Evolutionary conservation across 2,113 vertebrate species (phyloP), one percentile per base, ranked within the genome.

Genomic region (Python bivittatus): DNA sequence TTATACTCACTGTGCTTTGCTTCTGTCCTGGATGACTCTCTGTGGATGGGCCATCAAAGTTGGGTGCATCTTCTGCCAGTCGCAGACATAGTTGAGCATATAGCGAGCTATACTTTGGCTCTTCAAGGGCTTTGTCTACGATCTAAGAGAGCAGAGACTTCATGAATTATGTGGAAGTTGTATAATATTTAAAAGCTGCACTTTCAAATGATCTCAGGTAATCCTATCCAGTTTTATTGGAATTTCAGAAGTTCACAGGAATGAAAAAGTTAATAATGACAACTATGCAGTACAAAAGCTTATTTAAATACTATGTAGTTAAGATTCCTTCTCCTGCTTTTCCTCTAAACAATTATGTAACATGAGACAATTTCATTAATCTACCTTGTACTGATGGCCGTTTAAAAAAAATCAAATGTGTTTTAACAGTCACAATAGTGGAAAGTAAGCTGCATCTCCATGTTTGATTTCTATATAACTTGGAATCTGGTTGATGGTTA

Each of bases 81-180:
- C 99, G 99, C 99, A 99, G 99, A 99, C 99, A 99, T 99, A 99
- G 99, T 98, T 99, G 99, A 98, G 99, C 99, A 98, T 99, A 99
- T 98, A 99, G 97, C 91, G 99, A 99, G 98, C 99, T 99, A 98
- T 99, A 99, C 98, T 99, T 99, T 87, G 99, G 99, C 99, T 99
- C 99, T 99, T 99, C 99, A 98, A 99, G 98, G 98, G 99, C 99
- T 99, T 99, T 99, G 99, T 99, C 99, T 98, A 99, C 99, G 97
- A 99, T 99, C 99, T 99, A 88, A 42, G 33, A 95, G 1, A 84
- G 8, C 17, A 89, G 38, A 12, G 4, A 20, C 0, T 52, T 58
- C 60, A 92, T 29, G 29, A 33, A 0, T 61, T 42, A 68, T 9
- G 54, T 61, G n/a, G 29, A 84, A 83, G 12, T 53, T 84, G 9